Conservation (phyloP, 2,113 vertebrate genomes). For the Gobio gobio region DNA sequence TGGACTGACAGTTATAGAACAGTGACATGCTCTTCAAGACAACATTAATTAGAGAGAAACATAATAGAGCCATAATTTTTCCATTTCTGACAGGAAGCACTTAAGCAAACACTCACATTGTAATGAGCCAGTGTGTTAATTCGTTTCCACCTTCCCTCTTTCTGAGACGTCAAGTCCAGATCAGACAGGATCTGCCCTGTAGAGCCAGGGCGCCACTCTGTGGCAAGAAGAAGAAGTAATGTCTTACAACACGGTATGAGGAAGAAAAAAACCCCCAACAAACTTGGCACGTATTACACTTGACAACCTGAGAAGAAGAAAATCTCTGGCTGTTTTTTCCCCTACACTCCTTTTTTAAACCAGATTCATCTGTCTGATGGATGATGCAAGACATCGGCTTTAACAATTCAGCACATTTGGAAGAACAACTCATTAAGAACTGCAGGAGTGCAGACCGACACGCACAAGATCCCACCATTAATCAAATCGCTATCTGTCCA, state of each 20-base stretch:
- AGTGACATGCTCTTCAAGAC: not conserved
- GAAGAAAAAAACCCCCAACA: not conserved
- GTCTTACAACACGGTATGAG: not conserved
- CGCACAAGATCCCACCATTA: slow-evolving; percentile 33
- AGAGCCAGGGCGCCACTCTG: slow-evolving; percentile 97
- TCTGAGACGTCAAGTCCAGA: slow-evolving; percentile 93
- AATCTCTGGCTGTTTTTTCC: not conserved
- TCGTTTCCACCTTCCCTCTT: slow-evolving; percentile 90
- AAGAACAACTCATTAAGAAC: slow-evolving; percentile 38
- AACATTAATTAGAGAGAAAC: not conserved
- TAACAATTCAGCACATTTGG: slow-evolving; percentile 41
- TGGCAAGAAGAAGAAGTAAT: not conserved
- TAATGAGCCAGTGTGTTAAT: slow-evolving; percentile 96
- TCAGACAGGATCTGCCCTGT: slow-evolving; percentile 96
- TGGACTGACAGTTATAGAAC: not conserved
- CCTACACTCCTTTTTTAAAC: not conserved
- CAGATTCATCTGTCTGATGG: slow-evolving; percentile 38
- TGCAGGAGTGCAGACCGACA: slow-evolving; percentile 11
- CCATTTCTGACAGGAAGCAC: not conserved
- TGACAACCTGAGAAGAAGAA: slow-evolving; percentile 3
- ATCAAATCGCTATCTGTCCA: slow-evolving; percentile 34
- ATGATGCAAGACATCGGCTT: slow-evolving; percentile 34
- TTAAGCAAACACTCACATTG: slow-evolving; percentile 80
- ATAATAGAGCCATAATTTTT: not conserved
- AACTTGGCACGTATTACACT: not conserved